Evolutionary conservation across 2,888 invertebrate species (phyloP), one percentile per base, ranked within the genome.

Genomic region (Microplitis deprimator): DNA sequence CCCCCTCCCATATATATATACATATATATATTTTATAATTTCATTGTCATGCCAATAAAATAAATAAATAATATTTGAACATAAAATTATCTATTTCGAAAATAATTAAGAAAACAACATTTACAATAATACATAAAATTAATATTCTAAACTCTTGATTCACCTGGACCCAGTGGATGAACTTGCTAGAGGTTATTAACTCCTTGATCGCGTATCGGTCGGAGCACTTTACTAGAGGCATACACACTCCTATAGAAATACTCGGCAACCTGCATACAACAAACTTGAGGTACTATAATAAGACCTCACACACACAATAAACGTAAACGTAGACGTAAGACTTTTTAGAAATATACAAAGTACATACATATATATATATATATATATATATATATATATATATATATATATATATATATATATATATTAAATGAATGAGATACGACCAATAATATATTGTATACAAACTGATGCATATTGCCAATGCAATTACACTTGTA

Each of bases 151-250:
- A 50, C 40, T 73, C 39, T 39, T 40, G 40, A 40, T 76, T 71
- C 76, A 76, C 76, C 76, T 76, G 76, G 72, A 72, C 72, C 68
- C 72, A 60, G 77, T 59, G 69, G 68, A 73, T 77, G 77, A 77
- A 77, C 77, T 77, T 73, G 20, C 68, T 50, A 50, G 73, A 77
- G 77, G 77, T 77, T 77, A 73, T 77, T 77, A 73, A 77, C 77
- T 77, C 73, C 59, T 59, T 73, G 73, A 77, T 77, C 69, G 77
- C 77, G 69, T 77, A 77, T 77, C 77, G 77, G 77, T 77, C 74
- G 71, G 71, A 75, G 77, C 73, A 75, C 77, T 77, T 67, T 74
- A 62, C 74, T 70, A 74, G 74, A 61, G 74, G 74, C 74, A 71
- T 74, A 74, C 67, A 61, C 68, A 59, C 60, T 50, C 3, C 40